phyloP scores from a whole-genome alignment of 2,888 invertebrate genomes.

The Sussaba pulchella region DNA sequence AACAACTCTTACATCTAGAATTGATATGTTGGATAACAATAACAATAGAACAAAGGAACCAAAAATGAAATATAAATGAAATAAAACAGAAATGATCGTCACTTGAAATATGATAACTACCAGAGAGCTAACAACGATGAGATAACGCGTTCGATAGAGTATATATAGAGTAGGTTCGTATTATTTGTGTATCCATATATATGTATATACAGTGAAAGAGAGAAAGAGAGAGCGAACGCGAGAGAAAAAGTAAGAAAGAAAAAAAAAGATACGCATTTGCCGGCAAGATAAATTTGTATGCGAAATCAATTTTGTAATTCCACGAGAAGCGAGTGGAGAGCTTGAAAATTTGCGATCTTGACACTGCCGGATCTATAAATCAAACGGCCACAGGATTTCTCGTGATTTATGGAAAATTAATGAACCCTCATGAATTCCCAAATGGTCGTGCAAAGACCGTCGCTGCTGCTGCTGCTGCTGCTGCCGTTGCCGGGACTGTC shows the following conservation, averaged over 20 bases:
- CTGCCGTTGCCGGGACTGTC: constrained; percentile 9
- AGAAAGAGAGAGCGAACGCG: background rate
- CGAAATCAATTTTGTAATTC: constrained; percentile 58
- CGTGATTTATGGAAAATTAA: constrained; percentile 68
- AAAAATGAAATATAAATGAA: too few relatives aligned
- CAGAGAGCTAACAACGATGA: too few relatives aligned
- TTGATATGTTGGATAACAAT: too few relatives aligned
- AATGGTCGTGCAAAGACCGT: constrained; percentile 33
- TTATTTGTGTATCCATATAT: too few relatives aligned
- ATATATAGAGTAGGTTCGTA: too few relatives aligned
- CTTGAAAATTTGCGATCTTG: constrained; percentile 51
- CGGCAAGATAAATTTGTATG: constrained; percentile 55
- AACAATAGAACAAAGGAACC: too few relatives aligned
- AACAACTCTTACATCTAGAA: too few relatives aligned
- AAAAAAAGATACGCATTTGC: constrained; percentile 8
- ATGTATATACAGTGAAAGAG: too few relatives aligned
- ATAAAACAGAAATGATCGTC: too few relatives aligned
- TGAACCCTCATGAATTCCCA: constrained; percentile 65
- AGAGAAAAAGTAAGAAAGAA: background rate
- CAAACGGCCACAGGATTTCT: constrained; percentile 59
- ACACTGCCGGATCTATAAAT: constrained; percentile 64
- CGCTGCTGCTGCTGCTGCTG: constrained; percentile 42
- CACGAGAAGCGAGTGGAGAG: constrained; percentile 27
- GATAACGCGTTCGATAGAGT: too few relatives aligned
- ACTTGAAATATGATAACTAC: too few relatives aligned